These are phyloP conservation scores for Drosophila macrospina DNA, from an alignment of 2,888 invertebrate genomes.

Conservation along the genomic window DNA sequence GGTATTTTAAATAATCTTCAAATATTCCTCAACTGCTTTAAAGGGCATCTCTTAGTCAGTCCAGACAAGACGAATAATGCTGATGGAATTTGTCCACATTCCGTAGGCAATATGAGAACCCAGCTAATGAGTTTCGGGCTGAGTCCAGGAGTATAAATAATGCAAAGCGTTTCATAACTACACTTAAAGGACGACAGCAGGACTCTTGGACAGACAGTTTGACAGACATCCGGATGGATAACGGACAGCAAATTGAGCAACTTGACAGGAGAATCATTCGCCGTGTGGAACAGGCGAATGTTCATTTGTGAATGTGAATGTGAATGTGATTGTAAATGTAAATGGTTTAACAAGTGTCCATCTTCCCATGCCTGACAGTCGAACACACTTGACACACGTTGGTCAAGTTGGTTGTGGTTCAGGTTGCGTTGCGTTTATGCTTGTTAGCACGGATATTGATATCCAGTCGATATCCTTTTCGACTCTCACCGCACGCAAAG, in stretches of 20 bases:
- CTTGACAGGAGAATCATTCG: slow-evolving; percentile 42
- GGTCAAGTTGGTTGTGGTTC: slow-evolving; percentile 9
- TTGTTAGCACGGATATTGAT: slow-evolving; percentile 35
- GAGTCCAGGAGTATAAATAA: slow-evolving; percentile 58
- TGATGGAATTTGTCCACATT: slow-evolving; percentile 1
- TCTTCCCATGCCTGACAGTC: slow-evolving; percentile 43
- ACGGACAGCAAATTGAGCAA: slow-evolving; percentile 44
- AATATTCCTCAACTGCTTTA: not conserved
- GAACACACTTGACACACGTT: slow-evolving; percentile 19
- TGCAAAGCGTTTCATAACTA: slow-evolving; percentile 70
- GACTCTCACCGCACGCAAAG: slow-evolving; percentile 43
- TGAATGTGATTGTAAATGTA: slow-evolving; percentile 17
- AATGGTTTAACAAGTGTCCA: slow-evolving; percentile 59
- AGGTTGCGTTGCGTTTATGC: slow-evolving; percentile 6
- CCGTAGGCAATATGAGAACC: slow-evolving; percentile 21
- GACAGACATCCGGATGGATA: not conserved
- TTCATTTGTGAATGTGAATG: slow-evolving; percentile 2
- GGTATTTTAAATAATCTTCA: no score
- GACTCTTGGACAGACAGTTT: slow-evolving; percentile 3
- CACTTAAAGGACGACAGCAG: slow-evolving; percentile 34
- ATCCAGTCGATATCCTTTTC: slow-evolving; percentile 49
- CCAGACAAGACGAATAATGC: not conserved
- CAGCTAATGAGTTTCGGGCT: slow-evolving; percentile 60
- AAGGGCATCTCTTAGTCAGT: slow-evolving; percentile 1
- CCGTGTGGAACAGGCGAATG: slow-evolving; percentile 29